phyloP scores from a whole-genome alignment of 2,113 vertebrate species.

The Alaudala cheleensis region DNA sequence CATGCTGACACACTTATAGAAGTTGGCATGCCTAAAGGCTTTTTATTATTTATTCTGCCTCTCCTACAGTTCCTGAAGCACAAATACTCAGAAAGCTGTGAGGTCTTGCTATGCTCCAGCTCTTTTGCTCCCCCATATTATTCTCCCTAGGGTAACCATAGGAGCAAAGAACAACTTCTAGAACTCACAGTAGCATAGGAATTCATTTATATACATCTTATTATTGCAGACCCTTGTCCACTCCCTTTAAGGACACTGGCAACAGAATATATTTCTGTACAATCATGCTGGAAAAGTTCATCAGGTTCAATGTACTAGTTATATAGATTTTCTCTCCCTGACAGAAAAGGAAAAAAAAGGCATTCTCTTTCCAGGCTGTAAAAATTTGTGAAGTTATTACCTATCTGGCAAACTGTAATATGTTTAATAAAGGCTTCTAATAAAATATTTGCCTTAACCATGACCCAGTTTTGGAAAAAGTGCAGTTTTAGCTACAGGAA shows the following conservation, averaged over 20 bases:
- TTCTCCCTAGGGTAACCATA: not conserved
- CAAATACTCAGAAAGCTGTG: not conserved
- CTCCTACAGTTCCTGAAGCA: not conserved
- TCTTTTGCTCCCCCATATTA: not conserved
- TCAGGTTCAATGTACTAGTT: not conserved
- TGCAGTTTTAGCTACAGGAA: not conserved
- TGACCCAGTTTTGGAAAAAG: not conserved
- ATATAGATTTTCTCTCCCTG: not conserved
- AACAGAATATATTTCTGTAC: not conserved
- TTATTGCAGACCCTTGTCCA: not conserved
- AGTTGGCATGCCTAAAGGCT: slow-evolving; percentile 6
- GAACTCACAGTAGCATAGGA: not conserved
- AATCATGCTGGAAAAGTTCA: not conserved
- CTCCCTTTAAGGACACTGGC: not conserved
- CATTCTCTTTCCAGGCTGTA: not conserved
- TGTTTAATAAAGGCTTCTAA: not conserved
- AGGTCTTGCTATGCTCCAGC: not conserved
- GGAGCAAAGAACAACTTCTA: not conserved
- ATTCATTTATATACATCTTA: not conserved
- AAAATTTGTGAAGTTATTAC: not conserved
- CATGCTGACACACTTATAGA: slow-evolving; percentile 11
- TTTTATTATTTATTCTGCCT: slow-evolving; percentile 19
- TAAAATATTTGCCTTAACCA: not conserved
- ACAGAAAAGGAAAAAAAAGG: not conserved
- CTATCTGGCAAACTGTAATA: not conserved